Percentiles rank a stretch among this genome's conserved stretches.
These are phyloP conservation scores for Coelopa pilipes DNA, from an alignment of 2,888 invertebrate genomes.

Conservation along the genomic window DNA sequence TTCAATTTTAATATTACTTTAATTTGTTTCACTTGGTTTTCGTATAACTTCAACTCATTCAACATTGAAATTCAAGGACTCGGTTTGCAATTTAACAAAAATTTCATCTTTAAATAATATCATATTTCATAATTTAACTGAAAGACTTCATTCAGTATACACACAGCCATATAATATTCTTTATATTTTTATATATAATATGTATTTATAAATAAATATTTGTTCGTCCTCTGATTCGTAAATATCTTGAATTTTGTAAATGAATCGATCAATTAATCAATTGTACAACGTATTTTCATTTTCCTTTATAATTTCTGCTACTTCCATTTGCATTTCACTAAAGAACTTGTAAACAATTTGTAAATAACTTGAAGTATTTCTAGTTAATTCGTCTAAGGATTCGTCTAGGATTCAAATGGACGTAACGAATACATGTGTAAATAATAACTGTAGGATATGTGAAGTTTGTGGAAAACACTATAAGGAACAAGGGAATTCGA, in stretches of 20 bases:
- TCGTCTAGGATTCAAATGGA: too few species aligned
- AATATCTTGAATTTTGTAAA: neutral
- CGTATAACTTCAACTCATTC: constrained; percentile 9
- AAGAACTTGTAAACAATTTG: too few species aligned
- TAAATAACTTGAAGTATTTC: too few species aligned
- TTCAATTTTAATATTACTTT: neutral
- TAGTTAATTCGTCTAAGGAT: too few species aligned
- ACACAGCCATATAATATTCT: constrained; percentile 32
- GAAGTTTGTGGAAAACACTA: too few species aligned
- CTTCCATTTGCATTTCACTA: too few species aligned
- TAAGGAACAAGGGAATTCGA: too few species aligned
- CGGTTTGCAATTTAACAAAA: constrained; percentile 11
- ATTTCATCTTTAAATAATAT: constrained; percentile 27
- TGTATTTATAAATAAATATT: constrained; percentile 14
- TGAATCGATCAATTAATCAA: neutral
- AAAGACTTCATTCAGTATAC: constrained; percentile 35
- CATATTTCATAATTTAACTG: constrained; percentile 29
- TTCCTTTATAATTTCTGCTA: neutral
- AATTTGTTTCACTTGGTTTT: neutral
- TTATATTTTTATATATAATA: constrained; percentile 13
- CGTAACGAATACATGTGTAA: too few species aligned
- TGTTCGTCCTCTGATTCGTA: neutral
- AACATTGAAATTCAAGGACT: constrained; percentile 17
- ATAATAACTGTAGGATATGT: too few species aligned
- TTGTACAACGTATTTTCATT: neutral